Evolutionary conservation across 2,888 invertebrate genomes (phyloP), one percentile per base, ranked within the genome.

Genomic region (Petrophora chlorosata): DNA sequence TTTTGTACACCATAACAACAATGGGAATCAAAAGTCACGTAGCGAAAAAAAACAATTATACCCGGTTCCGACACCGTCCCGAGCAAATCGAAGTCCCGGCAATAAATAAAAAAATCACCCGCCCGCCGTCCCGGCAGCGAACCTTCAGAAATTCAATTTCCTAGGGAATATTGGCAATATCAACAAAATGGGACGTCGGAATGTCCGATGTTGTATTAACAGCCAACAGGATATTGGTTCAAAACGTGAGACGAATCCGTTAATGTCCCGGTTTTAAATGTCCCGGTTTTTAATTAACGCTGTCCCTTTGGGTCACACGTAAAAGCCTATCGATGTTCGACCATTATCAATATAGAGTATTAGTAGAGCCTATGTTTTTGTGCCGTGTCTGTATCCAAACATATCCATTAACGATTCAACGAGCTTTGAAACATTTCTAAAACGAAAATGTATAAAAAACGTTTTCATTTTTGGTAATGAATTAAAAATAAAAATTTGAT

Each of bases 81-180:
- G 34, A 48, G 36, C 61, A 56, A 61, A 61, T 56, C 46, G 56
- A 61, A 55, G 36, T 42, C 33, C 47, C 51, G 26, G 52, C 56
- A 55, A 59, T 59, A 59, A 61, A 61, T 57, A 61, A 61, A 61
- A 61, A 61, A 58, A 50, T 34, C 56, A 48, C 50, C 44, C 47
- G 48, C 44, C 47, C 36, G 44, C 51, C 46, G 45, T 54, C 53
- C 46, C 55, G 47, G 39, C 52, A 51, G 44, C 56, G 53, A 67
- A 63, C 61, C 61, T 62, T 57, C 67, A 66, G 69, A 73, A 71
- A 78, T 80, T 79, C 76, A 73, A 79, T 79, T 76, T 73, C 73
- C 75, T 73, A 55, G 53, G 65, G 67, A 72, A 76, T 76, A 73
- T 77, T 71, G 70, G 67, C 70, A 78, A 76, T 79, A 78, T 73